Evolutionary conservation across 2,113 vertebrate genomes (phyloP), one percentile per base, ranked within the genome.

Genomic region (Melospiza georgiana): DNA sequence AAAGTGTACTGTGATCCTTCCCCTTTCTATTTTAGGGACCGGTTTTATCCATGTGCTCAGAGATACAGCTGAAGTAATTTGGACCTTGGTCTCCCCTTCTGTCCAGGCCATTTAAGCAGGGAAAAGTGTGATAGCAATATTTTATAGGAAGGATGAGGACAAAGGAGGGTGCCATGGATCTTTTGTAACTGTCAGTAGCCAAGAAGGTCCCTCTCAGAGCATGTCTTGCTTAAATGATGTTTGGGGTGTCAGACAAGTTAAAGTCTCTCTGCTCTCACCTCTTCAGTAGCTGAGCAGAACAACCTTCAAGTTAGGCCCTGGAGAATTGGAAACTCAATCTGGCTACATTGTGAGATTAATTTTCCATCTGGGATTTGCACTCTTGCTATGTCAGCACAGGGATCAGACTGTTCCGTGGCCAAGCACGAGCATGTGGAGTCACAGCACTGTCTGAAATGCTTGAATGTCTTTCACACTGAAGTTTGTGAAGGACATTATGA

Each of bases 311-410:
- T 89, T 69, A 19, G 72, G 90, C 90, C 84, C 92, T 86, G 58
- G 84, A 82, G 94, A 97, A 89, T 71, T 96, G 96, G 97, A 97
- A 97, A 97, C 92, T 96, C 96, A 95, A 96, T 94, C 97, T 94
- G 84, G 71, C 76, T 55, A 23, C 93, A 95, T 61, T 93, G 85
- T 52, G 86, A 97, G 97, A 97, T 94, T 97, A 94, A 96, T 97
- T 97, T 98, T 97, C 96, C 94, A 74, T 97, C 96, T 98, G 95
- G 95, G 95, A 96, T 96, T 95, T 98, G 97, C 98, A 96, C 95
- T 97, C 95, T 95, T 96, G 94, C 91, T 95, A 87, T 95, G 95
- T 94, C 94, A 95, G 89, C 72, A 16, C n/a, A 95, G 94, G 81
- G 96, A 98, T 97, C 97, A 97, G 97, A 83, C 94, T 97, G 94